Percentiles rank a stretch among this genome's conserved stretches.
Evolutionary conservation across 2,888 invertebrate genomes (phyloP).

Genomic region (Antitype chi): DNA sequence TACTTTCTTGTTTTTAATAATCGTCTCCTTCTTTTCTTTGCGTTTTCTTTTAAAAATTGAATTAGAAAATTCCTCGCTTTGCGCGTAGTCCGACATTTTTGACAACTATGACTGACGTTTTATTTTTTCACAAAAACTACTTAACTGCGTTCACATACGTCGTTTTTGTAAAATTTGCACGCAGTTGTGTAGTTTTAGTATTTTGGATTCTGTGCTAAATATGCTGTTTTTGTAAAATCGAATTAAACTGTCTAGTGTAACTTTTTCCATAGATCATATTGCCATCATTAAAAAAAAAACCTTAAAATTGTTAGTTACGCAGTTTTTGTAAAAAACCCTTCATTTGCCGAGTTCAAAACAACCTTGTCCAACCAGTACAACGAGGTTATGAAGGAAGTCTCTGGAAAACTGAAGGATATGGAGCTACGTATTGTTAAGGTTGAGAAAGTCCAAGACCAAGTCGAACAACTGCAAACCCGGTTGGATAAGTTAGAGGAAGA

Average conservation of each 20-base stretch:
- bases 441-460: no score
- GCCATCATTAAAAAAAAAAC: no score
- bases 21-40: no score
- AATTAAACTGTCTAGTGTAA: no score
- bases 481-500: slow-evolving; percentile 2
- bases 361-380: slow-evolving; percentile 1
- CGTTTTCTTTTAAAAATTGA: no score
- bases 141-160: slow-evolving; percentile 5
- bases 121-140: slow-evolving; percentile 24
- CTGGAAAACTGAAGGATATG: not conserved
- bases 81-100: no score
- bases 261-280: no score
- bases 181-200: slow-evolving; percentile 14
- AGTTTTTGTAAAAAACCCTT: slow-evolving; percentile 11
- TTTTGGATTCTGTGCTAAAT: slow-evolving; percentile 14
- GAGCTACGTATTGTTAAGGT: not conserved
- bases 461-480: slow-evolving; percentile 4
- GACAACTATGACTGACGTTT: slow-evolving; percentile 8
- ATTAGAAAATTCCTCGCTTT: no score
- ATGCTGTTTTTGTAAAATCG: slow-evolving; percentile 17
- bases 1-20: no score
- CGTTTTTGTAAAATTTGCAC: slow-evolving; percentile 21
- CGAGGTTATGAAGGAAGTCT: slow-evolving; percentile 4
- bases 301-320: not conserved
- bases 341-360: slow-evolving; percentile 5